A percentile compares a stretch with the other conserved stretches of the same genome.
Conservation (phyloP, 1,140 invertebrate genomes). For the Drosophila ananassae region DNA sequence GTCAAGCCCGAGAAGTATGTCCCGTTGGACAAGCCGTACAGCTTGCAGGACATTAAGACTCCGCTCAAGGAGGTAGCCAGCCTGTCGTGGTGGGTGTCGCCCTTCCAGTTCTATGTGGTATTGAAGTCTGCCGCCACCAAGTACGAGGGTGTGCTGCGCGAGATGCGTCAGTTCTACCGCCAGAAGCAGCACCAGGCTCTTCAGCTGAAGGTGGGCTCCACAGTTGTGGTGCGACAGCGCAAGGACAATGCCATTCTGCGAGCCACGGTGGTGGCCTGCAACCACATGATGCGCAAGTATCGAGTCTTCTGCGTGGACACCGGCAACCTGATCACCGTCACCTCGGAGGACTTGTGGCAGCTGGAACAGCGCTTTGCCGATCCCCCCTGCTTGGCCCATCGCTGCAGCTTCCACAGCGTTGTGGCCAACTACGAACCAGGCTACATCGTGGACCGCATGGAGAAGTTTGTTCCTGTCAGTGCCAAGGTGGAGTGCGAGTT, state of each 20-base stretch:
- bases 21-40: conserved; percentile 80
- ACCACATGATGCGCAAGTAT: conserved; percentile 85
- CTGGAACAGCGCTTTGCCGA: conserved; percentile 87
- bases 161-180: conserved; percentile 88
- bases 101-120: conserved; percentile 89
- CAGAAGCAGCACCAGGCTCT: conserved; percentile 84
- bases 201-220: conserved; percentile 85
- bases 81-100: conserved; percentile 88
- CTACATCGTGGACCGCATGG: conserved; percentile 86
- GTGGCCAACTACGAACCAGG: conserved; percentile 85
- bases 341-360: conserved; percentile 87
- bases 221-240: conserved; percentile 88
- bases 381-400: conserved; percentile 89
- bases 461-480: conserved; percentile 80
- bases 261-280: conserved; percentile 86
- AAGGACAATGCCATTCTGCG: conserved; percentile 89
- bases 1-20: conserved; percentile 77
- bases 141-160: conserved; percentile 88
- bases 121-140: conserved; percentile 85
- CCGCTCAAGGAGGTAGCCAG: conserved; percentile 83
- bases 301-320: conserved; percentile 90
- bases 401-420: conserved; percentile 87
- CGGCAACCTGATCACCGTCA: conserved; percentile 88
- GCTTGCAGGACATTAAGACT: conserved; percentile 59
- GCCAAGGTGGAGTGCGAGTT: conserved; percentile 74